Conservation (phyloP, 2,888 invertebrate species). For the Lasioglossum villosulum region DNA sequence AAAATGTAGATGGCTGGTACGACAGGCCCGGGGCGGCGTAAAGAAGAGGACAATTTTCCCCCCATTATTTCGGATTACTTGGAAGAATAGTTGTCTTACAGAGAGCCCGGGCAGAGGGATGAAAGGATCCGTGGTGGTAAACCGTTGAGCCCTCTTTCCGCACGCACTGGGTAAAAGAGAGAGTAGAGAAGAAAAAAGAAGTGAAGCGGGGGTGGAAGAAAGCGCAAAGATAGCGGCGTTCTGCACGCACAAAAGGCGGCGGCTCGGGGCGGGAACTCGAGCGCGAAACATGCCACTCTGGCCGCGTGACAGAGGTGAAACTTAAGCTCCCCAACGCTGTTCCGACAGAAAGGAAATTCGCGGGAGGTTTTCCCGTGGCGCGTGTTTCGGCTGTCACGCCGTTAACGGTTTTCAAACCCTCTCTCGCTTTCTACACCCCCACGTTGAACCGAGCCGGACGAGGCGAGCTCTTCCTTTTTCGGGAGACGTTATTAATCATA, state of each 20-base stretch:
- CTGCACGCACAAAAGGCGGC: slow-evolving; percentile 18
- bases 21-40: neutral
- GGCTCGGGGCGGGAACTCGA: slow-evolving; percentile 15
- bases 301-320: slow-evolving; percentile 29
- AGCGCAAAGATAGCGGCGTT: slow-evolving; percentile 3
- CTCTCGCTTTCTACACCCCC: neutral
- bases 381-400: slow-evolving; percentile 40
- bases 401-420: neutral
- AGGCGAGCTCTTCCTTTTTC: slow-evolving; percentile 37
- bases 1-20: neutral
- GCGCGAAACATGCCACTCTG: slow-evolving; percentile 39
- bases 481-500: slow-evolving; percentile 59
- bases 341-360: slow-evolving; percentile 29
- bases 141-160: slow-evolving; percentile 11
- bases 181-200: neutral
- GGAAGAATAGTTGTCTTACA: slow-evolving; percentile 17
- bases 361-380: slow-evolving; percentile 22
- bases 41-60: slow-evolving; percentile 1
- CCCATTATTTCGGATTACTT: slow-evolving; percentile 18
- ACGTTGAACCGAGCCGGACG: neutral
- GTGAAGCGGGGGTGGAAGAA: neutral
- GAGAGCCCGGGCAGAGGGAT: neutral
- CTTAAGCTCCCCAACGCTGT: slow-evolving; percentile 16
- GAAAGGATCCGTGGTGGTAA: slow-evolving; percentile 14
- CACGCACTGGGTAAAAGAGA: slow-evolving; percentile 1